Conservation (phyloP, 1,140 invertebrate species). For the Cydia splendana region DNA sequence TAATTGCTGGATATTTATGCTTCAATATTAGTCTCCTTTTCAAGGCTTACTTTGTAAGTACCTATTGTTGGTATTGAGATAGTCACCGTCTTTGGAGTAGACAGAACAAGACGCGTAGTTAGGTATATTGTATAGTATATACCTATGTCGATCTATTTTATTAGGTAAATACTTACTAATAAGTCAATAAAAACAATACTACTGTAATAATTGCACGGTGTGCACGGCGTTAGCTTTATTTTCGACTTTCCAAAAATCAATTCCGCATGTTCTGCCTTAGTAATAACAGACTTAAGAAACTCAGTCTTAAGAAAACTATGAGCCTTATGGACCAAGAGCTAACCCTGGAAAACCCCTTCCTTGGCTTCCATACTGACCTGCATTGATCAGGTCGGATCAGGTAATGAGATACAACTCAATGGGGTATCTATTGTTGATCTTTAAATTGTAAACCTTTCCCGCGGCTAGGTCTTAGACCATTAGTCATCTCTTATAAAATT, state of each 20-base stretch:
- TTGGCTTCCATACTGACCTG: no score
- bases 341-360: no score
- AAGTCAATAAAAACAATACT: neutral
- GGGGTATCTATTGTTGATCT: no score
- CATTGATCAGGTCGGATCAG: no score
- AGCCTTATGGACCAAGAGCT: neutral
- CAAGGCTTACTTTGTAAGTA: neutral
- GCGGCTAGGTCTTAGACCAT: no score
- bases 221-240: neutral
- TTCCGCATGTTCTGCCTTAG: neutral
- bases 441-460: no score
- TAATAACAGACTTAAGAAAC: constrained; percentile 3
- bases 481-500: constrained; percentile 7
- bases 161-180: constrained; percentile 13
- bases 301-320: constrained; percentile 18
- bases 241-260: neutral
- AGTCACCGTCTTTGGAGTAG: neutral
- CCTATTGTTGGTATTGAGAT: neutral
- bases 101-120: neutral
- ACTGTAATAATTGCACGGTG: neutral
- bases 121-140: neutral
- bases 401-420: no score
- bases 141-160: neutral
- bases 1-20: neutral
- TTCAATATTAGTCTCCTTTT: neutral